phyloP scores from a whole-genome alignment of 2,113 vertebrate genomes.

The Dipodomys spectabilis region DNA sequence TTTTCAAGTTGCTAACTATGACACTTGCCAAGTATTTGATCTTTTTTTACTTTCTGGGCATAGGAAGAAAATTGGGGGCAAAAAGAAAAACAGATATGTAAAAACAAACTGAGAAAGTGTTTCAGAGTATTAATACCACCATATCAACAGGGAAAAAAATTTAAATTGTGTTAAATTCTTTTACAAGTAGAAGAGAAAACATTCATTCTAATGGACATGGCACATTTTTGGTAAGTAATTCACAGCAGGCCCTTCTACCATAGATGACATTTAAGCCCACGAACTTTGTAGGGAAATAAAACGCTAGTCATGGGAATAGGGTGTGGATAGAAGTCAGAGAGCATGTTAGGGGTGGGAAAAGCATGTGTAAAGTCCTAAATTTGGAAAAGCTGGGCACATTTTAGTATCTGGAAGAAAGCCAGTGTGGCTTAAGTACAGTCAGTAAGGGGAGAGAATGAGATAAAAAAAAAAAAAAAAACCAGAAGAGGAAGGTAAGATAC shows the following conservation, averaged over 20 bases:
- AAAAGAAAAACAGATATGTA: not conserved
- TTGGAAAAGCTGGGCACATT: conserved; percentile 57
- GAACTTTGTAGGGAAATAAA: conserved; percentile 47
- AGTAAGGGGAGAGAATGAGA: not conserved
- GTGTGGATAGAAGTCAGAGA: conserved; percentile 2
- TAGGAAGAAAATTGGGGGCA: not conserved
- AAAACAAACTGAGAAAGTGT: not conserved
- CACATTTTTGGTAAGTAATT: conserved; percentile 15
- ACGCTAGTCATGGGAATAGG: conserved; percentile 26
- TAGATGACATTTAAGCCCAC: conserved; percentile 28
- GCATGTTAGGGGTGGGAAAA: conserved; percentile 15
- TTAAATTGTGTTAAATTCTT: not conserved
- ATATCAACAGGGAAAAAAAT: not conserved
- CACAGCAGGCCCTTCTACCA: not conserved
- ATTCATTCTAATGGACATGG: not conserved
- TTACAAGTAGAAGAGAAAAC: not conserved
- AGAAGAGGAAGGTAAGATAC: not conserved
- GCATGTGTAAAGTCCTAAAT: conserved; percentile 58
- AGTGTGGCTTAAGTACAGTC: not conserved
- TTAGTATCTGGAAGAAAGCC: conserved; percentile 14
- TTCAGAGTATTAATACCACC: not conserved
- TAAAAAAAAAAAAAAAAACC: not conserved
- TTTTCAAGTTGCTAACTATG: not conserved
- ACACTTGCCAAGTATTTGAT: not conserved
- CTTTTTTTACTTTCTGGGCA: not conserved